These are phyloP conservation scores for Trissoscelio sp. DNA, from an alignment of 2,888 invertebrate genomes.

Conservation along the genomic window DNA sequence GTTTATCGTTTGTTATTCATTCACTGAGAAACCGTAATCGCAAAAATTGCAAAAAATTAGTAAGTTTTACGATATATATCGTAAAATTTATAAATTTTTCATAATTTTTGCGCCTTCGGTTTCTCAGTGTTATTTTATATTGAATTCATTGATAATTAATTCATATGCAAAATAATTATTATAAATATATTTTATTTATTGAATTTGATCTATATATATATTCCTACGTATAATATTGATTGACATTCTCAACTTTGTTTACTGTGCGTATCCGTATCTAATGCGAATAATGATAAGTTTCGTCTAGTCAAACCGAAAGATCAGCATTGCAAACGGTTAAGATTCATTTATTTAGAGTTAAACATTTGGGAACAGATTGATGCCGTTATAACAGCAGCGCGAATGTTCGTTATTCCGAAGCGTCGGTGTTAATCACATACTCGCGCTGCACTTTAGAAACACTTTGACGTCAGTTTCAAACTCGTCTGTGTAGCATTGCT, in stretches of 20 bases:
- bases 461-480: slow-evolving; percentile 62
- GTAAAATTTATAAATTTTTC: too few relatives aligned
- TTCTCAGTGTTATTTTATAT: too few relatives aligned
- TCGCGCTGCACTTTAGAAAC: slow-evolving; percentile 50
- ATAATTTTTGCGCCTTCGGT: too few relatives aligned
- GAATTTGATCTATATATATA: too few relatives aligned
- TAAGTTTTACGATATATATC: too few relatives aligned
- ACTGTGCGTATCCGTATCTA: too few relatives aligned
- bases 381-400: slow-evolving; percentile 45
- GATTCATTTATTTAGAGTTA: slow-evolving; percentile 54
- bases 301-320: slow-evolving; percentile 29
- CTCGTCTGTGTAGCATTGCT: slow-evolving; percentile 35
- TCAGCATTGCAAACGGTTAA: slow-evolving; percentile 16
- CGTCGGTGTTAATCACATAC: slow-evolving; percentile 53
- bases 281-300: slow-evolving; percentile 45
- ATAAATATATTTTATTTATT: too few relatives aligned
- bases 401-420: slow-evolving; percentile 52
- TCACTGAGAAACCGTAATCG: too few relatives aligned
- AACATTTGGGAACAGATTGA: slow-evolving; percentile 52
- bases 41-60: too few relatives aligned
- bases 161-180: too few relatives aligned
- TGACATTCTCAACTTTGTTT: not conserved
- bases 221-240: not conserved
- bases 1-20: too few relatives aligned
- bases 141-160: too few relatives aligned